Conservation (phyloP, 2,888 invertebrate genomes). For the Psococerastis gibbosa region DNA sequence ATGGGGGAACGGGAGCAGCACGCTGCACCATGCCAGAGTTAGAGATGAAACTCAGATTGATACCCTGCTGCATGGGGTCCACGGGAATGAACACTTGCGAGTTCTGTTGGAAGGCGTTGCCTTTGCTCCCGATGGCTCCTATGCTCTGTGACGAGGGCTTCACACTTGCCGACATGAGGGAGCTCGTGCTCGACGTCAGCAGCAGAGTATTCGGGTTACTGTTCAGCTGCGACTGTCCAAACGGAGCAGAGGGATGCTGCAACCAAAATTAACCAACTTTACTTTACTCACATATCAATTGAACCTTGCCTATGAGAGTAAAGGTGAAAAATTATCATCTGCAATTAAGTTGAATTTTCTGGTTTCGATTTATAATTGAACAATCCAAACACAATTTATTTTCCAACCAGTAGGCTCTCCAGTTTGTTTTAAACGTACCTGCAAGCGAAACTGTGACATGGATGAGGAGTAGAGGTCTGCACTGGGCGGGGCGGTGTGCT, state of each 20-base stretch:
- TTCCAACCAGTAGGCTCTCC: too few species aligned
- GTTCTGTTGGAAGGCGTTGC: constrained; percentile 33
- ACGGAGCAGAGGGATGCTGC: constrained; percentile 31
- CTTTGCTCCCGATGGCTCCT: constrained; percentile 60
- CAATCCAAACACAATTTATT: constrained; percentile 4
- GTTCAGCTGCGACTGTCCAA: constrained; percentile 58
- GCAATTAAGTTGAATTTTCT: too few species aligned
- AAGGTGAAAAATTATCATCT: too few species aligned
- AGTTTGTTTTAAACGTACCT: constrained; percentile 14
- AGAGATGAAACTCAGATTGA: constrained; percentile 37
- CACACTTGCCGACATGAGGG: constrained; percentile 72
- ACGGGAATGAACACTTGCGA: constrained; percentile 40
- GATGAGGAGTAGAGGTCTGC: constrained; percentile 47
- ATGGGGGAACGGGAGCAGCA: constrained; percentile 32
- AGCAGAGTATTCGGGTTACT: constrained; percentile 74
- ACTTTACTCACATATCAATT: background rate
- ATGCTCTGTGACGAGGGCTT: constrained; percentile 66
- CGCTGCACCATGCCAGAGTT: constrained; percentile 43
- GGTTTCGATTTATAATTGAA: constrained; percentile 22
- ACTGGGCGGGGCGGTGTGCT: constrained; percentile 31
- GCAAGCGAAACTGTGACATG: constrained; percentile 38
- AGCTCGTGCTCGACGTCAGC: constrained; percentile 63
- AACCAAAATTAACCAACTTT: constrained; percentile 5
- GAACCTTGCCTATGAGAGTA: background rate
- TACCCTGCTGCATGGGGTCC: constrained; percentile 33